Conservation (phyloP, 2,113 vertebrate genomes). For the Athene cunicularia region DNA sequence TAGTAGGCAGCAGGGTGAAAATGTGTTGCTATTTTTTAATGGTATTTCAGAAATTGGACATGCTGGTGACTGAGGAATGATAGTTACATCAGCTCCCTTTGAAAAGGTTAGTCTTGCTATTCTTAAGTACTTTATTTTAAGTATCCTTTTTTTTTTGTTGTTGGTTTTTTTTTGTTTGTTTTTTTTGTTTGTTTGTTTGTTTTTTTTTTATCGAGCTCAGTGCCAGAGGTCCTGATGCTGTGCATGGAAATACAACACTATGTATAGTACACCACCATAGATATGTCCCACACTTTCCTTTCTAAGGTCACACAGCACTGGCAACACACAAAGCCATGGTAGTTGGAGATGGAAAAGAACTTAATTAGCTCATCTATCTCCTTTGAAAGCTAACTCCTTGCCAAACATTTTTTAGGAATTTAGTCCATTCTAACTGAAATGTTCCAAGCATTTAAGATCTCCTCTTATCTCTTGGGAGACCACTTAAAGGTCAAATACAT, state of each 20-base stretch:
- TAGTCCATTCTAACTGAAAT: constrained; percentile 30
- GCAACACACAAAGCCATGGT: neutral
- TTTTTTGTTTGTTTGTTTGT: too few relatives aligned
- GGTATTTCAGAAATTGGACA: constrained; percentile 47
- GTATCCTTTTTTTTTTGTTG: neutral
- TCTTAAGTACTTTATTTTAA: constrained; percentile 50
- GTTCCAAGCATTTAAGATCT: constrained; percentile 35
- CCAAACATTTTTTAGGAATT: constrained; percentile 50
- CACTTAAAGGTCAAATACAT: constrained; percentile 52
- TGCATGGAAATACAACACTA: constrained; percentile 16
- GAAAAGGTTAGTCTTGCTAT: constrained; percentile 48
- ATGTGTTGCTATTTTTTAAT: constrained; percentile 63
- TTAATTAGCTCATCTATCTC: constrained; percentile 45
- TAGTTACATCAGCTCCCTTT: constrained; percentile 48
- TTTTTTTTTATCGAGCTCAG: neutral
- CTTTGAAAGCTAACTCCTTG: constrained; percentile 27
- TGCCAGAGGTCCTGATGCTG: constrained; percentile 29
- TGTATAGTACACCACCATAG: constrained; percentile 37
- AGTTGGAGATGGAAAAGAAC: constrained; percentile 1
- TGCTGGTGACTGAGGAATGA: constrained; percentile 1
- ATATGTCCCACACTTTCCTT: constrained; percentile 39
- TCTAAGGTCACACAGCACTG: neutral
- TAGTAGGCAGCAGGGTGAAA: constrained; percentile 38
- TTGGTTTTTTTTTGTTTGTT: too few relatives aligned
- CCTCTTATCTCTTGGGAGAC: constrained; percentile 40